A percentile compares a stretch with the other conserved stretches of the same genome.
These are phyloP conservation scores for Eudyptes chrysolophus DNA, from an alignment of 2,113 vertebrate genomes.

Conservation along the genomic window DNA sequence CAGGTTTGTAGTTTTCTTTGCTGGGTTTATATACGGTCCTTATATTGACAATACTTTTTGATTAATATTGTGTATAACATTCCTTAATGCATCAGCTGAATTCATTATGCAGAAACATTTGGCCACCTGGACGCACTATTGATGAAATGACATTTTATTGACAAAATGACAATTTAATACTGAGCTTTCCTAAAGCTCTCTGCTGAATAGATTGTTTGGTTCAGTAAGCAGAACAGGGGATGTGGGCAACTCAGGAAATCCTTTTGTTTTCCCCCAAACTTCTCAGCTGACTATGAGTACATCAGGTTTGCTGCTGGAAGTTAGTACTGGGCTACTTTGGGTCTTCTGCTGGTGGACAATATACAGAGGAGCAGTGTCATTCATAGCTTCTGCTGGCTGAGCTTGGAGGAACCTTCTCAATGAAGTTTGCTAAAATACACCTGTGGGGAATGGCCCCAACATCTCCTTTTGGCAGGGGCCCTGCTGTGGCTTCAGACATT, in stretches of 20 bases:
- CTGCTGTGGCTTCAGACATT: background rate
- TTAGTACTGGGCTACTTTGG: background rate
- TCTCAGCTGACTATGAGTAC: background rate
- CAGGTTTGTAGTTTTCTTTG: background rate
- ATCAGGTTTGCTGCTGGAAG: background rate
- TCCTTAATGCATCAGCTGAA: conserved; percentile 74
- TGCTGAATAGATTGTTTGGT: background rate
- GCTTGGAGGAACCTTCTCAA: background rate
- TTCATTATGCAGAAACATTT: conserved; percentile 77
- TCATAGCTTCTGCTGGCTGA: background rate
- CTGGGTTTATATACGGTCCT: conserved; percentile 51
- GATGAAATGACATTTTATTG: conserved; percentile 76
- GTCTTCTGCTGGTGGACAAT: background rate
- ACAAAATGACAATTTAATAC: conserved; percentile 76
- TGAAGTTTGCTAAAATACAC: background rate
- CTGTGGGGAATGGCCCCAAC: background rate
- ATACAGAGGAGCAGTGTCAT: background rate
- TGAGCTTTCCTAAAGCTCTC: conserved; percentile 48
- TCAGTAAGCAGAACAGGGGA: background rate
- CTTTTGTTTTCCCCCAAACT: background rate
- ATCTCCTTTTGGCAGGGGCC: background rate
- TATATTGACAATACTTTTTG: conserved; percentile 67
- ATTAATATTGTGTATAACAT: conserved; percentile 74
- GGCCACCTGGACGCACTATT: conserved; percentile 20
- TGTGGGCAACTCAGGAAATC: background rate